Evolutionary conservation across 2,797 vertebrate species (phyloP).

Genomic region (Petrocephalus schoutedeni): DNA sequence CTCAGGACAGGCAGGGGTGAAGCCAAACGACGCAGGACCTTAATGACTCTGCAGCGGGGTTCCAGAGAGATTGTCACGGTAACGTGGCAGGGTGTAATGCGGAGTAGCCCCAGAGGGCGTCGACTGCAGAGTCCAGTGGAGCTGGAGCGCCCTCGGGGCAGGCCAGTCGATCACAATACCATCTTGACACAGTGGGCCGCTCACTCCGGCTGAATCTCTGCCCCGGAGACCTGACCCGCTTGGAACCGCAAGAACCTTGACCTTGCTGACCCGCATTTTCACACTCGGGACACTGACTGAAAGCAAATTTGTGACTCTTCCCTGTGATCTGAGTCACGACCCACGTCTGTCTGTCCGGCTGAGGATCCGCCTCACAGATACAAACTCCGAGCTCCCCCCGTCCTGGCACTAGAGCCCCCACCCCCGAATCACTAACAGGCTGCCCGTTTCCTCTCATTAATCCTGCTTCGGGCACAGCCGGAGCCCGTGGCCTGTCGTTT

Average conservation of each 20-base stretch:
- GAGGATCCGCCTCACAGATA: not conserved
- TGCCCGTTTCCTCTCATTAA: not conserved
- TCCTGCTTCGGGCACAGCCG: not conserved
- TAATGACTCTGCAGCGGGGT: slow-evolving; percentile 12
- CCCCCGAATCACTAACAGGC: not conserved
- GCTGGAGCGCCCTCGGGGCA: not conserved
- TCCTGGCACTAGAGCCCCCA: not conserved
- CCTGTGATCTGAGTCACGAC: not conserved
- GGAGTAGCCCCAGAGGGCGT: not conserved
- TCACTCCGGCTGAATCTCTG: not conserved
- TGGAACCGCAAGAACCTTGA: not conserved
- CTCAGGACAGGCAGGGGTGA: not conserved
- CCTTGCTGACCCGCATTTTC: not conserved
- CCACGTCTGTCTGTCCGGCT: not conserved
- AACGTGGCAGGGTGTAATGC: not conserved
- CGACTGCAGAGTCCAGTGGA: not conserved
- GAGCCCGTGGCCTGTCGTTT: not conserved
- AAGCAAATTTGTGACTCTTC: not conserved
- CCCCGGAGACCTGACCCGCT: not conserved
- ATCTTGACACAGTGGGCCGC: not conserved
- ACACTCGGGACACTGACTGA: not conserved
- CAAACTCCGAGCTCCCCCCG: not conserved
- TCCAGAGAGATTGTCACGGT: not conserved
- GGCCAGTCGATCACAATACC: not conserved
- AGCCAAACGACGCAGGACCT: not conserved